These are phyloP conservation scores for Sula dactylatra DNA, from an alignment of 2,113 vertebrate genomes.

Conservation along the genomic window DNA sequence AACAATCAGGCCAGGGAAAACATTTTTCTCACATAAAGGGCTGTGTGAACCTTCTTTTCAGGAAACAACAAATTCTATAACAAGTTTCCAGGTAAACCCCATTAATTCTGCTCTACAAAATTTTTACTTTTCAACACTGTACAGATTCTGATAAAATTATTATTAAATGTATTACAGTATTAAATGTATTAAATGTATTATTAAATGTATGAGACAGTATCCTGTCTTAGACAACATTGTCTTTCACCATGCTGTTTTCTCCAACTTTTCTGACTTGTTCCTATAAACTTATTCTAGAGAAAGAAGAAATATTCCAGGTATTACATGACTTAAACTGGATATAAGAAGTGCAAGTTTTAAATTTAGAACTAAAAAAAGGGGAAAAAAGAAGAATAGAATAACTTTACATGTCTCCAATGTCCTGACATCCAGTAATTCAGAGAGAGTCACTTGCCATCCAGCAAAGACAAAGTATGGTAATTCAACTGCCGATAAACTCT, in stretches of 20 bases:
- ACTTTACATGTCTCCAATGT: background rate
- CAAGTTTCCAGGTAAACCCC: conserved; percentile 29
- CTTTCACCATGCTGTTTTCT: conserved; percentile 21
- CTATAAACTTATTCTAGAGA: background rate
- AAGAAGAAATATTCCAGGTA: background rate
- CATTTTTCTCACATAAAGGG: background rate
- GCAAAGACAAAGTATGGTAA: conserved; percentile 9
- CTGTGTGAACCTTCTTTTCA: conserved; percentile 16
- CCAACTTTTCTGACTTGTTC: background rate
- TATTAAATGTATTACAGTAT: conserved; percentile 1
- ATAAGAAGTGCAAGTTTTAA: background rate
- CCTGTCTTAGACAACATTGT: conserved; percentile 36
- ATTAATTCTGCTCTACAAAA: conserved; percentile 46
- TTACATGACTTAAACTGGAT: background rate
- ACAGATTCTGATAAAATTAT: background rate
- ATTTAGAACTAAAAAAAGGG: background rate
- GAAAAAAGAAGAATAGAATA: background rate
- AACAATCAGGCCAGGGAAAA: background rate
- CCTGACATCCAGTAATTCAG: conserved; percentile 3
- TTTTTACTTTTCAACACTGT: conserved; percentile 44
- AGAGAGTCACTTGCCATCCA: conserved; percentile 29
- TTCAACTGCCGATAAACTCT: background rate
- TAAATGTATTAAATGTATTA: background rate
- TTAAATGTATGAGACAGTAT: conserved; percentile 8
- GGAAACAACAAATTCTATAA: conserved; percentile 23